phyloP scores from a whole-genome alignment of 2,113 vertebrate genomes.

The Ivindomyrus marchei region DNA sequence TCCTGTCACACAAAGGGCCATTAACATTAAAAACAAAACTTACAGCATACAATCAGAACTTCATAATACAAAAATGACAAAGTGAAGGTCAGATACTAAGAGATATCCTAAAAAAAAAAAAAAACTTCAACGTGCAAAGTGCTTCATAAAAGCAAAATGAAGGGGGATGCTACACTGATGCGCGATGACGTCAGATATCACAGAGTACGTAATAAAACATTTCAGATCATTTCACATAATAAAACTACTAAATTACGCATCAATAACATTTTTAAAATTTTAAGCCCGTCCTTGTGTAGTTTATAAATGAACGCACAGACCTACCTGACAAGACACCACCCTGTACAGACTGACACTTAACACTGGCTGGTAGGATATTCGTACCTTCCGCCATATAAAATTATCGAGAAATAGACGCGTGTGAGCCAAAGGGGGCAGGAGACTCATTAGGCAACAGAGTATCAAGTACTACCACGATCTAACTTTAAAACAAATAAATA shows the following conservation, averaged over 20 bases:
- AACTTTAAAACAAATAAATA: background rate
- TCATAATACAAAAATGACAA: background rate
- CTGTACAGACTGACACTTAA: background rate
- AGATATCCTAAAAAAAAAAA: background rate
- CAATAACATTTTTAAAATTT: background rate
- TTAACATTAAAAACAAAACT: background rate
- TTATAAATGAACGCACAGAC: background rate
- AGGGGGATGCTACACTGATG: background rate
- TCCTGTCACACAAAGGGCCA: constrained; percentile 59
- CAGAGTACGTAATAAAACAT: background rate
- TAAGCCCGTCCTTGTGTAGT: background rate
- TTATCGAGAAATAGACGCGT: background rate
- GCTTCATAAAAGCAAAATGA: background rate
- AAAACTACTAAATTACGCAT: background rate
- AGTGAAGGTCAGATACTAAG: background rate
- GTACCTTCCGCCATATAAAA: background rate
- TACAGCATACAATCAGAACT: background rate
- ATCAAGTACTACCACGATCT: background rate
- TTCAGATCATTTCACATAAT: background rate
- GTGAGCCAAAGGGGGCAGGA: background rate
- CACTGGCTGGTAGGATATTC: background rate
- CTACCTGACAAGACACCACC: background rate
- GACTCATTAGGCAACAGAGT: background rate
- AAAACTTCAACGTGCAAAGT: background rate
- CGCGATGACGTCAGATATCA: background rate